phyloP scores from a whole-genome alignment of 2,888 invertebrate species.

The Agrochola lota region DNA sequence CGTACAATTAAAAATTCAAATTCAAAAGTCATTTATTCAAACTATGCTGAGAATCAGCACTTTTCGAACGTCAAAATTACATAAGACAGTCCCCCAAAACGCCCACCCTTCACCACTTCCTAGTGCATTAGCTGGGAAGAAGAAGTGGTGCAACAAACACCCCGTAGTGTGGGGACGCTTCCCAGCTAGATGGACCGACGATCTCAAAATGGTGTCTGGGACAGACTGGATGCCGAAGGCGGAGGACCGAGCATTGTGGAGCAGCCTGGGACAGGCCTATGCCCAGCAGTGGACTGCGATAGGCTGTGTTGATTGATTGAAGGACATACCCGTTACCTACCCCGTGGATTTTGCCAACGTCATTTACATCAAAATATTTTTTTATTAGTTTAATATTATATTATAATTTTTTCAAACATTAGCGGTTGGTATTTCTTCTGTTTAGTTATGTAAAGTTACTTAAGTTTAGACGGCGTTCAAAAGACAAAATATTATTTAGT shows the following conservation, averaged over 20 bases:
- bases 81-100: too few species aligned
- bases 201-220: background rate
- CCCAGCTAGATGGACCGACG: background rate
- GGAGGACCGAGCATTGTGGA: background rate
- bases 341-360: background rate
- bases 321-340: background rate
- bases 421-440: background rate
- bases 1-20: background rate
- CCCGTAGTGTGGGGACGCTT: too few species aligned
- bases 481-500: background rate
- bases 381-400: background rate
- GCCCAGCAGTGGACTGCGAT: background rate
- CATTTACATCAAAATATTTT: background rate
- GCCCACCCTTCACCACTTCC: too few species aligned
- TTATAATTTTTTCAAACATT: background rate
- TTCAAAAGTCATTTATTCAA: too few species aligned
- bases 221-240: background rate
- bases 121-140: too few species aligned
- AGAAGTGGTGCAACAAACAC: too few species aligned
- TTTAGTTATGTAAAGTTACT: background rate
- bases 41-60: too few species aligned
- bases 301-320: background rate
- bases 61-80: too few species aligned
- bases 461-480: background rate
- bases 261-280: background rate